Base-by-base conservation (phyloP, 1,140 invertebrate species). In the Mesaphorura yosii region DNA sequence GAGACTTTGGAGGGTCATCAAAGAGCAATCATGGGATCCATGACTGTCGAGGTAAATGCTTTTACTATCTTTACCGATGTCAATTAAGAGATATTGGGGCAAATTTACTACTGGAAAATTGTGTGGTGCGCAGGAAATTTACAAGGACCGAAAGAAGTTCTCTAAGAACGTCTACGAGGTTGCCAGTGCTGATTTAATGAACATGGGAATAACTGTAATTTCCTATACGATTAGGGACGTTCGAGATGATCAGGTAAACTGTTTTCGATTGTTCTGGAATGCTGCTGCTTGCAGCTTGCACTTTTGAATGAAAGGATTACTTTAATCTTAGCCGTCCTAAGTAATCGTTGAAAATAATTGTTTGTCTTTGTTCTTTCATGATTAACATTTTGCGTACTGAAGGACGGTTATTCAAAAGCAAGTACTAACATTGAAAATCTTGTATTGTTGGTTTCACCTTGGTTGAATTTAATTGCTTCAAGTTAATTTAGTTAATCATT, bases 211-310 rank as follows among this genome's bases (percentile, higher is more conserved):
- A 64, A 94, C 90, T 49, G 92, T 97, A 4, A 91, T 98, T 7
- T 96, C 91, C 1, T 97, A 97, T 69, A 97, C 93, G 1, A 76
- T 98, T 15, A 97, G 96, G 74, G 93, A 98, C 73, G 90, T 98
- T 59, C 75, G 90, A 59, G 94, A 98, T 72, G 92, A 97, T 71
- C 89, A 94, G 83, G 91, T 94, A 77, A 71, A 38, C 26, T n/a
- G 20, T 48, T 48, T 6, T 23, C 3, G 28, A 46, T 20, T 12
- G 22, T 41, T 41, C 19, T 41, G 22, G 7, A 7, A 19, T 25
- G 44, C 5, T 4, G 14, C 14, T 46, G 6, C 7, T 46, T 46
- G 10, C 6, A 46, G 7, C 7, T 41, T 46, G 22, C 44, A 26
- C 10, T 46, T 46, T 14, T 15, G 23, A 7, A 17, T 46, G 10